These are phyloP conservation scores for Cygnus atratus DNA, from an alignment of 2,113 vertebrate genomes.

Conservation along the genomic window DNA sequence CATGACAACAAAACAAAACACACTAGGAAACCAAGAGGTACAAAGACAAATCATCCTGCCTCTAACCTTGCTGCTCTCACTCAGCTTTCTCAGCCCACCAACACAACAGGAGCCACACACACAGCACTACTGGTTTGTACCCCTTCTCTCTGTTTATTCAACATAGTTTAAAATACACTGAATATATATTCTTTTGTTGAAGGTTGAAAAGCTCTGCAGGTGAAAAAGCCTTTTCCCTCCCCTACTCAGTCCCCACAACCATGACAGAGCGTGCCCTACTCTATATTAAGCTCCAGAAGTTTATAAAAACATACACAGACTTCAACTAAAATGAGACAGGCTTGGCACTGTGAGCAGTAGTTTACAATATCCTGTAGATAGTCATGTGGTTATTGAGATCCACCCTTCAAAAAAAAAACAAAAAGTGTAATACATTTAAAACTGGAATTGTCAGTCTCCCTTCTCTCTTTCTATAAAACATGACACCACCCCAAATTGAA, in stretches of 20 bases:
- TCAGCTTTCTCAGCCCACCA: background rate
- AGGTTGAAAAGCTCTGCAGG: background rate
- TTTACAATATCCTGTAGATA: background rate
- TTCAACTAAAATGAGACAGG: background rate
- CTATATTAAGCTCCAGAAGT: background rate
- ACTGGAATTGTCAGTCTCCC: background rate
- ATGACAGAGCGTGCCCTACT: background rate
- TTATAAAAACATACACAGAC: background rate
- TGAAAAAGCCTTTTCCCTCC: background rate
- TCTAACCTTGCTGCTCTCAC: background rate
- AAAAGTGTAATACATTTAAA: background rate
- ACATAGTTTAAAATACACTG: background rate
- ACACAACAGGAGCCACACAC: accelerated
- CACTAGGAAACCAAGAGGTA: constrained; percentile 30
- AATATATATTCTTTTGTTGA: background rate
- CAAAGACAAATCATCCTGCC: background rate
- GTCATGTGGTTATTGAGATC: background rate
- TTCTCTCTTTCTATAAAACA: background rate
- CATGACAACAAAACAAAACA: constrained; percentile 74
- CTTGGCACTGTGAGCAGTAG: background rate
- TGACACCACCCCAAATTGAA: background rate
- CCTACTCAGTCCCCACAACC: background rate
- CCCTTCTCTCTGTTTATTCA: background rate
- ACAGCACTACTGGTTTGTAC: background rate
- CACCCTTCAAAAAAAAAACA: background rate